Conservation (phyloP, 2,888 invertebrate species). For the Eulithis testata region DNA sequence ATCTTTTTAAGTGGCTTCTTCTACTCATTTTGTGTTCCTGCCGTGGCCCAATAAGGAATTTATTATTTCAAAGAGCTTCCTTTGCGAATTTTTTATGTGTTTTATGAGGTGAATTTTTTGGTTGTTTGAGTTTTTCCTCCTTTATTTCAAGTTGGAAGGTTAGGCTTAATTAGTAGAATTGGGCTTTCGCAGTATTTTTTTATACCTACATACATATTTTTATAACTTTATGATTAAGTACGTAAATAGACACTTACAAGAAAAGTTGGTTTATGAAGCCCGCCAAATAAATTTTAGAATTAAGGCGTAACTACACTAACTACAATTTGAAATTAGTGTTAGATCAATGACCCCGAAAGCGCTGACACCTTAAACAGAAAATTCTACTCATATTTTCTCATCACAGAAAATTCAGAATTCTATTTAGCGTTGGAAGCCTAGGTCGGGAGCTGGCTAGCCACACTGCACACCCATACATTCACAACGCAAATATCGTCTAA, state of each 20-base stretch:
- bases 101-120: slow-evolving; percentile 53
- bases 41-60: slow-evolving; percentile 73
- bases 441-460: slow-evolving; percentile 28
- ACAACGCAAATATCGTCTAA: slow-evolving; percentile 66
- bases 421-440: slow-evolving; percentile 29
- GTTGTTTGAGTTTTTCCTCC: slow-evolving; percentile 46
- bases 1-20: slow-evolving; percentile 84
- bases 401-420: slow-evolving; percentile 29
- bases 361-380: background rate
- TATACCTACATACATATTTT: background rate
- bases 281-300: too few relatives aligned
- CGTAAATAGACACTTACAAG: too few relatives aligned
- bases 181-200: background rate
- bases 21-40: slow-evolving; percentile 79
- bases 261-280: too few relatives aligned
- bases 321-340: background rate
- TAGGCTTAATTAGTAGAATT: slow-evolving; percentile 37
- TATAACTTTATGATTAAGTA: too few relatives aligned
- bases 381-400: slow-evolving; percentile 15
- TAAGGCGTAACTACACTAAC: too few relatives aligned
- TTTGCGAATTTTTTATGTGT: slow-evolving; percentile 60
- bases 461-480: slow-evolving; percentile 45
- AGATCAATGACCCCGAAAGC: background rate
- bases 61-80: slow-evolving; percentile 71
- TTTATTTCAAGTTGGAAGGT: slow-evolving; percentile 29